These are phyloP conservation scores for Caenorhabditis sp. DNA, from an alignment of 2,888 invertebrate species.

Conservation along the genomic window DNA sequence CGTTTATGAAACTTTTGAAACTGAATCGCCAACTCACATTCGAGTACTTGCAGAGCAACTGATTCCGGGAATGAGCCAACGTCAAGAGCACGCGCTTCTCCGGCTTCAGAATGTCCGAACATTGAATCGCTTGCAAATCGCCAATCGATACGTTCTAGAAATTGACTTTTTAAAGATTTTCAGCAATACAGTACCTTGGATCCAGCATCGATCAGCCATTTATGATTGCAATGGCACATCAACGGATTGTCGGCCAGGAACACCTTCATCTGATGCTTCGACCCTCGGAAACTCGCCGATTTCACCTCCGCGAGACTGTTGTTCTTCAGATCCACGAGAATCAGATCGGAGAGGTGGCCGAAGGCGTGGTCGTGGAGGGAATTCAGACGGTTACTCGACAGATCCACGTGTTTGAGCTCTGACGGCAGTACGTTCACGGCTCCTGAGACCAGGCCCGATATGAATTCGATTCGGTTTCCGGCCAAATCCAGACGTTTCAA, in stretches of 20 bases:
- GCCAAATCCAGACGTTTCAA: conserved; percentile 66
- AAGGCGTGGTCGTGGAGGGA: conserved; percentile 62
- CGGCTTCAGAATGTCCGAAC: conserved; percentile 51
- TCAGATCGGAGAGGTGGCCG: conserved; percentile 47
- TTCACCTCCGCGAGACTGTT: conserved; percentile 61
- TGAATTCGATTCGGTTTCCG: conserved; percentile 65
- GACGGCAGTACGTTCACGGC: conserved; percentile 62
- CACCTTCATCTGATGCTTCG: conserved; percentile 36
- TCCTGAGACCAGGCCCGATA: conserved; percentile 51
- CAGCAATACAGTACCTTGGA: background rate
- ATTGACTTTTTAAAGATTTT: background rate
- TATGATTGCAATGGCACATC: conserved; percentile 55
- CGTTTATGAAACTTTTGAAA: background rate
- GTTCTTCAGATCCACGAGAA: conserved; percentile 66
- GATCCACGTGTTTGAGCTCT: conserved; percentile 58
- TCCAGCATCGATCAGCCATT: conserved; percentile 57
- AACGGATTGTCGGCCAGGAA: conserved; percentile 60
- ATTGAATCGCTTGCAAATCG: conserved; percentile 54
- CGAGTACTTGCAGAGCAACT: conserved; percentile 66
- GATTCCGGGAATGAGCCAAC: conserved; percentile 59
- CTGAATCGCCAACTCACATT: conserved; percentile 43
- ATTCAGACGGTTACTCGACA: conserved; percentile 62
- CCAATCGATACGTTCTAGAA: conserved; percentile 41
- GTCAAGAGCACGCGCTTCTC: conserved; percentile 45
- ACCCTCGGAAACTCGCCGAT: conserved; percentile 51